Evolutionary conservation across 1,140 invertebrate genomes (phyloP).

Genomic region (Heliconius eleuchia): DNA sequence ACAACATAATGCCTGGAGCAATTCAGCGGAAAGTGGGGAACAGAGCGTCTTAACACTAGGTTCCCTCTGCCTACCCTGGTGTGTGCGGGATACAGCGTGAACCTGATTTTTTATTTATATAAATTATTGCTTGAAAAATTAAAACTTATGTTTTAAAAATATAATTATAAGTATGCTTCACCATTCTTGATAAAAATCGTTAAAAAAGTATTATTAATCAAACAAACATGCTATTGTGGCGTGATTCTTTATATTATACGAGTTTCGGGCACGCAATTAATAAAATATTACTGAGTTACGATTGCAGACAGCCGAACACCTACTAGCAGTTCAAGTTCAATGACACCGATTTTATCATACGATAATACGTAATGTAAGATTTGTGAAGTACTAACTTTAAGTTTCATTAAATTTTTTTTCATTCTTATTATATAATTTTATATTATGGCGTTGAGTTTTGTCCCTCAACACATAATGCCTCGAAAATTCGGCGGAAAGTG

Average conservation of each 20-base stretch:
- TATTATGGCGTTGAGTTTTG: too few species aligned
- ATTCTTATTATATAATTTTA: not conserved
- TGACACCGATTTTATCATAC: constrained; percentile 31
- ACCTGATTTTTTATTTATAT: too few species aligned
- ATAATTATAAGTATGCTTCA: not conserved
- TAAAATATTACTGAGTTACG: constrained; percentile 33
- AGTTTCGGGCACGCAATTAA: constrained; percentile 30
- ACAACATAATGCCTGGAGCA: too few species aligned
- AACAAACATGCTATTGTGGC: constrained; percentile 14
- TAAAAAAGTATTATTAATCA: not conserved
- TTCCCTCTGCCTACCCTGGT: too few species aligned
- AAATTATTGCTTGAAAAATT: not conserved
- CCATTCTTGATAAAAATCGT: not conserved
- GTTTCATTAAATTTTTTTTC: not conserved
- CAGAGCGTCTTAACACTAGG: too few species aligned
- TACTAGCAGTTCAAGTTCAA: constrained; percentile 23
- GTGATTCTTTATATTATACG: constrained; percentile 25
- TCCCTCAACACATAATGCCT: too few species aligned
- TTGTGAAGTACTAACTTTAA: not conserved
- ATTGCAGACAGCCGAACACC: constrained; percentile 29
- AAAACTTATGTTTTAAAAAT: not conserved
- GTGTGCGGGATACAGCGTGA: too few species aligned
- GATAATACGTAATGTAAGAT: constrained; percentile 6
- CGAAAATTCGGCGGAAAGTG: too few species aligned
- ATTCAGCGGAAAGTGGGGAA: too few species aligned